Percentiles rank a stretch among this genome's conserved stretches.
These are phyloP conservation scores for Corella eumyota DNA, from an alignment of 23 tunicate species.

Conservation along the genomic window DNA sequence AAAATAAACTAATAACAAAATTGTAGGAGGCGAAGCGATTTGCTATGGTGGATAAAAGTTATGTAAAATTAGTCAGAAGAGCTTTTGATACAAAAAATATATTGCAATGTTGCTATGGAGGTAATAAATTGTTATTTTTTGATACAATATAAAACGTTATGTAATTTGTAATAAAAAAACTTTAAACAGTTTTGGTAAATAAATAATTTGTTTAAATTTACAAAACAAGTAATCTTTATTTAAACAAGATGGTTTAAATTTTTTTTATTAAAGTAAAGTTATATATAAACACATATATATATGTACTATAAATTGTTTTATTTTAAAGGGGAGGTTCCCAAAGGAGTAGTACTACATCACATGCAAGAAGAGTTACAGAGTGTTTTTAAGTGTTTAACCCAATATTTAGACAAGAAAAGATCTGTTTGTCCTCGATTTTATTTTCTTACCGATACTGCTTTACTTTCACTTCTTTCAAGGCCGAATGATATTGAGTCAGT, in stretches of 20 bases:
- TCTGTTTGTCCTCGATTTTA: constrained; percentile 75
- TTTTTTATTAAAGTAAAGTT: no score
- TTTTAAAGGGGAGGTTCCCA: constrained; percentile 73
- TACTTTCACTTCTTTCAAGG: constrained; percentile 59
- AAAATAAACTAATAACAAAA: neutral
- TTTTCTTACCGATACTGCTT: constrained; percentile 62
- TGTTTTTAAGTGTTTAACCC: constrained; percentile 78
- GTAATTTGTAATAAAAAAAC: neutral
- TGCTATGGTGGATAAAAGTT: constrained; percentile 76
- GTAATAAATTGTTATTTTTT: constrained; percentile 14
- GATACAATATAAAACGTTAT: no score
- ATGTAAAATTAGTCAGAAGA: constrained; percentile 64
- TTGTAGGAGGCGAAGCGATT: constrained; percentile 78
- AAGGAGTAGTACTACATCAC: constrained; percentile 79
- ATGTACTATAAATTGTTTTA: no score
- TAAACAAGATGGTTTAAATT: no score
- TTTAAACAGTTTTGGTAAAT: no score
- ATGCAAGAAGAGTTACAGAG: constrained; percentile 91
- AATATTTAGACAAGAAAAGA: constrained; percentile 82
- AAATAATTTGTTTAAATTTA: no score
- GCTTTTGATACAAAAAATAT: constrained; percentile 79
- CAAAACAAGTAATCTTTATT: no score
- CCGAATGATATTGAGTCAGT: constrained; percentile 86
- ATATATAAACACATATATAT: no score
- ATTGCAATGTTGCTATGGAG: constrained; percentile 92